Conservation (phyloP, 1,140 invertebrate genomes). For the Platyscapa corneri region DNA sequence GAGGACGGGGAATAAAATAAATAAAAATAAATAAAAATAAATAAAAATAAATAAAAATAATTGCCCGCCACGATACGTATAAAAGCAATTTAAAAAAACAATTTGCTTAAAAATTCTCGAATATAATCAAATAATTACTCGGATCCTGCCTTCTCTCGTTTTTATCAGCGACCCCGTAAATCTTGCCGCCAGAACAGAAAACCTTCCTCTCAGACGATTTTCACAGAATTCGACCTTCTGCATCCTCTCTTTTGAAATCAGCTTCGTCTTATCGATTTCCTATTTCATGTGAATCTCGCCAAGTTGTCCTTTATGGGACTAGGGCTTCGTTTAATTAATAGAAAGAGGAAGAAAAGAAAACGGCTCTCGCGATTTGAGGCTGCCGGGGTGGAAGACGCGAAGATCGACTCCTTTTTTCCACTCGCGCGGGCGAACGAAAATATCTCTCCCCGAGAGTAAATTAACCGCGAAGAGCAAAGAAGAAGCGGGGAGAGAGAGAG, state of each 20-base stretch:
- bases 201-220: background rate
- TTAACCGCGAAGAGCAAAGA: constrained; percentile 17
- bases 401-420: constrained; percentile 39
- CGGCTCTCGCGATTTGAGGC: background rate
- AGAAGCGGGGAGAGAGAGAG: constrained; percentile 17
- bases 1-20: too few species aligned
- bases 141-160: background rate
- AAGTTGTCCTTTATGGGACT: background rate
- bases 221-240: background rate
- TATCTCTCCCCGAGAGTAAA: constrained; percentile 39
- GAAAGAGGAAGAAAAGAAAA: constrained; percentile 50
- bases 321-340: constrained; percentile 60
- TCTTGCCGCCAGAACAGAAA: background rate
- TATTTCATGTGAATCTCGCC: constrained; percentile 34
- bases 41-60: too few species aligned
- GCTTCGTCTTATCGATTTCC: constrained; percentile 25
- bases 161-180: background rate
- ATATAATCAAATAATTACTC: background rate
- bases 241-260: constrained; percentile 24
- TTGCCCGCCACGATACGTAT: too few species aligned
- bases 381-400: background rate
- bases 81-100: background rate
- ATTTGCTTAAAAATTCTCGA: background rate
- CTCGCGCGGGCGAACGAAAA: constrained; percentile 15
- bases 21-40: too few species aligned